Conservation (phyloP, 2,888 invertebrate genomes). For the Magallana nippona region DNA sequence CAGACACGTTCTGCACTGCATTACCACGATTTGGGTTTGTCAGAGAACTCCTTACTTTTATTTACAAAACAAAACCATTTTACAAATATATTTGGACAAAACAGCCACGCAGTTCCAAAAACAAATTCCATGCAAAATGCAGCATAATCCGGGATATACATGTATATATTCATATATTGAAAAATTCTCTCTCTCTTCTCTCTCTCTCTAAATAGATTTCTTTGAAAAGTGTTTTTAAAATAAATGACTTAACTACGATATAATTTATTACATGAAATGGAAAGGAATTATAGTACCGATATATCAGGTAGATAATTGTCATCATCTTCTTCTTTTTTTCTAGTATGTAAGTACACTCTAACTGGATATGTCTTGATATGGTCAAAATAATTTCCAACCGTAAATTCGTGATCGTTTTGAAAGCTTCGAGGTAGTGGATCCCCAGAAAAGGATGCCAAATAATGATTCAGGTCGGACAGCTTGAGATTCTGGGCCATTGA, state of each 20-base stretch:
- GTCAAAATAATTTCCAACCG: constrained; percentile 1
- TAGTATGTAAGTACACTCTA: constrained; percentile 3
- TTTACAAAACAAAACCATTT: too few relatives aligned
- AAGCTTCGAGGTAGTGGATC: constrained; percentile 1
- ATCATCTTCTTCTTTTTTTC: not conserved
- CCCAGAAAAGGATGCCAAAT: not conserved
- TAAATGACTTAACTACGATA: too few relatives aligned
- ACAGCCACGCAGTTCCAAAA: too few relatives aligned
- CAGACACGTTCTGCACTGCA: too few relatives aligned
- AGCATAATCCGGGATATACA: too few relatives aligned
- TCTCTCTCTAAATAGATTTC: too few relatives aligned
- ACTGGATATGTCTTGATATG: constrained; percentile 5
- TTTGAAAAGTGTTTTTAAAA: constrained; percentile 21
- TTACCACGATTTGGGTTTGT: too few relatives aligned
- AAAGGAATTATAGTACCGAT: not conserved
- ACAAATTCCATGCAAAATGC: too few relatives aligned
- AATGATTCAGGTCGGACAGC: constrained; percentile 1
- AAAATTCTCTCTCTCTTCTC: too few relatives aligned
- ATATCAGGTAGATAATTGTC: constrained; percentile 2
- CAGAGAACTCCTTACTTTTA: too few relatives aligned
- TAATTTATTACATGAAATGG: not conserved
- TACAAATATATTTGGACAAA: too few relatives aligned
- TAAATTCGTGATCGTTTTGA: not conserved
- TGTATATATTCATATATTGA: too few relatives aligned
- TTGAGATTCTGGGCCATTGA: constrained; percentile 3